Base-by-base conservation (phyloP, 2,797 vertebrate species). In the Enteromius treurensis region DNA sequence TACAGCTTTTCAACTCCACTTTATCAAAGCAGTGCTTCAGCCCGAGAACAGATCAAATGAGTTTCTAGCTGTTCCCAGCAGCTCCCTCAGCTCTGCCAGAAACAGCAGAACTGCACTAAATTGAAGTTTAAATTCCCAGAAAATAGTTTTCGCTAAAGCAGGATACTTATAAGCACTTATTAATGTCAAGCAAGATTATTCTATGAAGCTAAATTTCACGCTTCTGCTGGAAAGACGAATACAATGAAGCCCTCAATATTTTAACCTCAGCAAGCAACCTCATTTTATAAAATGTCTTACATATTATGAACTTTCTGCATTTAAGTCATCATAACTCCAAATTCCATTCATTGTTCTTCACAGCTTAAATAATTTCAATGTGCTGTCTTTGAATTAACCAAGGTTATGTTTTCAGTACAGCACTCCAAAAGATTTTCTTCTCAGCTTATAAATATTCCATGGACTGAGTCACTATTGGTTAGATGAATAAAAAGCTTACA, bases 161-260 rank as follows among this genome's bases (percentile, higher is more conserved):
- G 40, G 70, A 86, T 75, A 76, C 65, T 77, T 85, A 83, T 79
- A 73, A 6, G 77, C 58, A 80, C 86, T 81, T 85, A 84, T 87
- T 86, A 87, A 82, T 87, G 81, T 80, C 86, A 83, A 80, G 79
- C 29, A 65, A 83, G 82, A 82, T 88, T 86, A 85, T 82, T 73
- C 73, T 62, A 53, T 70, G 69, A 82, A 86, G 69, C 55, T 55
- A 67, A 77, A 86, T 86, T 86, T 88, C 84, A 86, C 29, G 37
- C 81, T 86, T 78, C n/a, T 73, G 51, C 47, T 74, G 67, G 45
- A 64, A 58, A 26, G 53, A 82, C 67, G 42, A 84, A 84, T 65
- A 71, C 42, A 78, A 42, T 77, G 62, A 76, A 76, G 42, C 42
- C 8, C 69, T 47, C 42, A 4, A 67, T 65, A 65, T 75, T 53